These are phyloP conservation scores for Ictalurus punctatus DNA, from an alignment of 2,113 vertebrate species.

Conservation along the genomic window DNA sequence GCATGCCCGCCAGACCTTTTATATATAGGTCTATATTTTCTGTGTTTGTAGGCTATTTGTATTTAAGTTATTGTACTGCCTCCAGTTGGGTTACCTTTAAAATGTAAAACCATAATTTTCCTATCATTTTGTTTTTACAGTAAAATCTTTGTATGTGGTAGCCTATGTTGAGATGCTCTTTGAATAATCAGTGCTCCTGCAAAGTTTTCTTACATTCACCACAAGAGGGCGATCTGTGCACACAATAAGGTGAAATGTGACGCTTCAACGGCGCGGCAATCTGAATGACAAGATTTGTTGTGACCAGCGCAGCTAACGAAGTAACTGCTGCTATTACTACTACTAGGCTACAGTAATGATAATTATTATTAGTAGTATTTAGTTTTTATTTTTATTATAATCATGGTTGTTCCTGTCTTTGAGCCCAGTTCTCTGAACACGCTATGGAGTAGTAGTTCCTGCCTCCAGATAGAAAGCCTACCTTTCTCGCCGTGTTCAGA, in stretches of 20 bases:
- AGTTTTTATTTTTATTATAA: too few relatives aligned
- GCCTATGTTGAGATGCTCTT: neutral
- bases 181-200: neutral
- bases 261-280: neutral
- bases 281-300: neutral
- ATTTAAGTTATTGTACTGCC: neutral
- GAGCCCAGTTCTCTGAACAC: neutral
- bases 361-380: neutral
- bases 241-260: slow-evolving; percentile 22
- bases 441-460: slow-evolving; percentile 24
- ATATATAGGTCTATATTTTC: neutral
- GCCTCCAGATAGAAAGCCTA: slow-evolving; percentile 37
- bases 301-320: neutral
- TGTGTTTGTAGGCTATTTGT: neutral
- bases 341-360: neutral
- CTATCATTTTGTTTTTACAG: neutral
- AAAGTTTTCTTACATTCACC: slow-evolving; percentile 39
- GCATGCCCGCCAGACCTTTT: neutral
- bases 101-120: neutral
- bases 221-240: slow-evolving; percentile 72
- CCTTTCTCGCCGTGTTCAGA: slow-evolving; percentile 52
- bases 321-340: neutral
- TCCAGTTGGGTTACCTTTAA: neutral
- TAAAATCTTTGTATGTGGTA: neutral
- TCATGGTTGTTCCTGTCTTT: neutral